Conservation (phyloP, 2,888 invertebrate species). For the Caenorhabditis panamensis region DNA sequence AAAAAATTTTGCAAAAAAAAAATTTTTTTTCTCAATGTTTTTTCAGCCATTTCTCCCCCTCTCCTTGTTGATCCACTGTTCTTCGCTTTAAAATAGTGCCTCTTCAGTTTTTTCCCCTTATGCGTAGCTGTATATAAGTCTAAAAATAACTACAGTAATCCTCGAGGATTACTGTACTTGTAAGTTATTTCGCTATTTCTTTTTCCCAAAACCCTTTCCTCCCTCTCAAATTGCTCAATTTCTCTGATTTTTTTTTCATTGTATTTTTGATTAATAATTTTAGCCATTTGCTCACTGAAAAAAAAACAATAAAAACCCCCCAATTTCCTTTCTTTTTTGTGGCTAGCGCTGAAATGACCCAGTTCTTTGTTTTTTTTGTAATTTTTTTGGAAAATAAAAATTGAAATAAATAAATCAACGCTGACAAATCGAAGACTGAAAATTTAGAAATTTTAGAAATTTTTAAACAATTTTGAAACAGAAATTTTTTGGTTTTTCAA, state of each 20-base stretch:
- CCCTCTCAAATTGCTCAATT: slow-evolving; percentile 44
- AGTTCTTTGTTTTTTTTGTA: slow-evolving; percentile 16
- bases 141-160: not conserved
- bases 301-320: not conserved
- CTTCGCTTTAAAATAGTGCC: slow-evolving; percentile 52
- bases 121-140: slow-evolving; percentile 54
- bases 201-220: not conserved
- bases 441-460: too few relatives aligned
- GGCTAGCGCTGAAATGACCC: slow-evolving; percentile 55
- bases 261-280: slow-evolving; percentile 31
- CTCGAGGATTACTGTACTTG: not conserved
- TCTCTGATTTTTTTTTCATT: not conserved
- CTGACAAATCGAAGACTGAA: too few relatives aligned
- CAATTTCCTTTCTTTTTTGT: slow-evolving; percentile 2
- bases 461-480: too few relatives aligned
- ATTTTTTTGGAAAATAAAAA: too few relatives aligned
- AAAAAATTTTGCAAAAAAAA: too few relatives aligned
- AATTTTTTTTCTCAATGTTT: too few relatives aligned
- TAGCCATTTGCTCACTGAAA: slow-evolving; percentile 39
- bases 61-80: slow-evolving; percentile 46
- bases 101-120: slow-evolving; percentile 12
- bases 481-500: too few relatives aligned
- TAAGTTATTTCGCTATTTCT: slow-evolving; percentile 60
- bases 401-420: too few relatives aligned
- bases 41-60: not conserved